A percentile compares a stretch with the other conserved stretches of the same genome.
phyloP scores from a whole-genome alignment of 2,888 invertebrate species.

The Doris montereyensis region DNA sequence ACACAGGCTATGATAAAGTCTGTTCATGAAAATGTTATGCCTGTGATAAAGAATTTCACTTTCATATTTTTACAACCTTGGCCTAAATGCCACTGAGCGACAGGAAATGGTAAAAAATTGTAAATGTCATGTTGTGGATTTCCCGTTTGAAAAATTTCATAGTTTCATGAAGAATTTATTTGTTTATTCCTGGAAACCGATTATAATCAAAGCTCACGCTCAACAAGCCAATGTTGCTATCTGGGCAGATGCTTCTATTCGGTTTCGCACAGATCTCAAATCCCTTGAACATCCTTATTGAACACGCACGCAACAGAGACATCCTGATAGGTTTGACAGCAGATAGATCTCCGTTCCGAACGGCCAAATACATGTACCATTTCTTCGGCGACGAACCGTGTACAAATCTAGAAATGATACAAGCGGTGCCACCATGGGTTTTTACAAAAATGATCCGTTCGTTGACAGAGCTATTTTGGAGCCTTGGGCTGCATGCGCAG shows the following conservation, averaged over 20 bases:
- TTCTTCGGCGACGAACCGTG: slow-evolving; percentile 44
- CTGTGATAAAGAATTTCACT: slow-evolving; percentile 27
- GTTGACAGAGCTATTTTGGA: slow-evolving; percentile 37
- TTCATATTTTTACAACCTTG: slow-evolving; percentile 26
- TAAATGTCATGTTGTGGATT: slow-evolving; percentile 22
- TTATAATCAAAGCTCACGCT: slow-evolving; percentile 18
- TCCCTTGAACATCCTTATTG: not conserved
- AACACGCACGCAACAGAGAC: not conserved
- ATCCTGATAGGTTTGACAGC: not conserved
- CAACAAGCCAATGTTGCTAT: slow-evolving; percentile 21
- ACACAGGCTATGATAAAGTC: slow-evolving; percentile 33
- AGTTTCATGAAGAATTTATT: not conserved
- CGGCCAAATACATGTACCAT: slow-evolving; percentile 23
- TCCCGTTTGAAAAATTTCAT: slow-evolving; percentile 36
- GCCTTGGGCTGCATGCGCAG: slow-evolving; percentile 41
- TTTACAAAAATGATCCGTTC: slow-evolving; percentile 38
- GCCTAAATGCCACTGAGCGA: slow-evolving; percentile 15
- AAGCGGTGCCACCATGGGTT: slow-evolving; percentile 30
- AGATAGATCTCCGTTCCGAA: not conserved
- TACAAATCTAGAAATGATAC: slow-evolving; percentile 23
- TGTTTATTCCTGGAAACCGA: slow-evolving; percentile 38
- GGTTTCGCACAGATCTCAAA: not conserved
- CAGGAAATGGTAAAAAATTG: slow-evolving; percentile 20
- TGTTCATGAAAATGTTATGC: slow-evolving; percentile 31
- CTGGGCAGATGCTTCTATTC: slow-evolving; percentile 36